These are phyloP conservation scores for Toxotes lorentzi DNA, from an alignment of 2,797 vertebrate genomes.

Conservation along the genomic window DNA sequence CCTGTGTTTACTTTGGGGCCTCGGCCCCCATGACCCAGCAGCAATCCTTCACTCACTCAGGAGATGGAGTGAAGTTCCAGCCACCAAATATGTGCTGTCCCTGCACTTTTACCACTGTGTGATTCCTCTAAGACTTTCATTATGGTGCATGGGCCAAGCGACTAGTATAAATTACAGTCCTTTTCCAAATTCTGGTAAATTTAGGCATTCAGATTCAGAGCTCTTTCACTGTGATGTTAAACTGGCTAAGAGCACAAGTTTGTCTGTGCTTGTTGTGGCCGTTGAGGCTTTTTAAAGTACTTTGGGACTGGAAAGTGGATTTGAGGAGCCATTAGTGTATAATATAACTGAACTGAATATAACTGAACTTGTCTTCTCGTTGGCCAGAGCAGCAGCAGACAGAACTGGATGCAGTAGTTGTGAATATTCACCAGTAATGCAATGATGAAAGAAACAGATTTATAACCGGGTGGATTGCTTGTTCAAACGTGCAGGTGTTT, in stretches of 20 bases:
- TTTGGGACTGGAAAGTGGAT: slow-evolving; percentile 48
- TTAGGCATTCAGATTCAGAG: slow-evolving; percentile 69
- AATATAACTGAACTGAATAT: slow-evolving; percentile 29
- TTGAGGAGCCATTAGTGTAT: slow-evolving; percentile 52
- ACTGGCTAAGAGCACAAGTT: slow-evolving; percentile 41
- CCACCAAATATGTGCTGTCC: slow-evolving; percentile 81
- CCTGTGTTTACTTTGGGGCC: slow-evolving; percentile 91
- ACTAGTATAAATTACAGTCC: slow-evolving; percentile 79
- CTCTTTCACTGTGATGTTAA: slow-evolving; percentile 62
- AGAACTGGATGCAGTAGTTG: slow-evolving; percentile 28
- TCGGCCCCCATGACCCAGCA: slow-evolving; percentile 79
- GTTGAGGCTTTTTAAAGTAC: slow-evolving; percentile 27
- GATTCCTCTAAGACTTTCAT: slow-evolving; percentile 82
- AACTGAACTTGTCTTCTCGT: slow-evolving; percentile 45
- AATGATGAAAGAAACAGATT: slow-evolving; percentile 45
- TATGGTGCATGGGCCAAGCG: slow-evolving; percentile 68
- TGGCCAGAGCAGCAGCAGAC: slow-evolving; percentile 33
- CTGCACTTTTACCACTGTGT: slow-evolving; percentile 80
- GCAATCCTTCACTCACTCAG: slow-evolving; percentile 82
- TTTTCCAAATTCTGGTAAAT: slow-evolving; percentile 71
- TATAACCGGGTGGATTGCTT: slow-evolving; percentile 3
- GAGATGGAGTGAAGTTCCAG: slow-evolving; percentile 83
- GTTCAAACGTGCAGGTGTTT: slow-evolving; percentile 35
- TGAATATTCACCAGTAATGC: slow-evolving; percentile 29
- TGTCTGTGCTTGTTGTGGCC: slow-evolving; percentile 55